Percentiles rank a stretch among this genome's conserved stretches.
These are phyloP conservation scores for Acipenser oxyrinchus DNA, from an alignment of 2,797 vertebrate species.

Conservation along the genomic window DNA sequence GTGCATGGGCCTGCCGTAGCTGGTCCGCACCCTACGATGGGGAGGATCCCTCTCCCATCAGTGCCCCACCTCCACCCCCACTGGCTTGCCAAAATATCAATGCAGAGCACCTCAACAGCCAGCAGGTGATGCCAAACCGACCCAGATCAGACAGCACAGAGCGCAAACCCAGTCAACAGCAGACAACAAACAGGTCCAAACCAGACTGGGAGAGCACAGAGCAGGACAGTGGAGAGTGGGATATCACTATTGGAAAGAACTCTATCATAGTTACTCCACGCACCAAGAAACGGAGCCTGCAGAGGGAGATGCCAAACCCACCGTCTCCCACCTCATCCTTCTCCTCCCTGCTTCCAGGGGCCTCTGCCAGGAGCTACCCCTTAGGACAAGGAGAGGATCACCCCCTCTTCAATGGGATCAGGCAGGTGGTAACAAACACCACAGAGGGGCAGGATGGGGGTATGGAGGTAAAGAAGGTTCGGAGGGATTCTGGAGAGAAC, in stretches of 20 bases:
- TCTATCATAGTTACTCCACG: conserved; percentile 71
- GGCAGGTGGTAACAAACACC: conserved; percentile 22
- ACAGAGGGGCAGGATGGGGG: conserved; percentile 50
- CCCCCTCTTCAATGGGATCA: conserved; percentile 61
- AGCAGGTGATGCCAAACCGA: conserved; percentile 14
- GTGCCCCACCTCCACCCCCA: conserved; percentile 40
- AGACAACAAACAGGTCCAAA: conserved; percentile 41
- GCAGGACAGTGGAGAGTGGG: conserved; percentile 70
- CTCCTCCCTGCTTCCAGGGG: conserved; percentile 24
- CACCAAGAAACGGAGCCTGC: conserved; percentile 83
- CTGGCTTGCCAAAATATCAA: conserved; percentile 35
- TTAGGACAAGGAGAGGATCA: conserved; percentile 36
- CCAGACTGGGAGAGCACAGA: conserved; percentile 63
- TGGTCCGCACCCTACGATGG: conserved; percentile 94
- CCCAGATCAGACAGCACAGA: conserved; percentile 16
- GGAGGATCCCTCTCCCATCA: conserved; percentile 68
- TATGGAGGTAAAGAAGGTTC: conserved; percentile 77
- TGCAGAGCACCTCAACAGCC: conserved; percentile 56
- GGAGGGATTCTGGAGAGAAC: conserved; percentile 57
- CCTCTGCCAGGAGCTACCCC: conserved; percentile 25
- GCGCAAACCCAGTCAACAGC: conserved; percentile 43
- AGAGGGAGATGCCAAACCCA: conserved; percentile 41
- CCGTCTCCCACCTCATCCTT: conserved; percentile 23
- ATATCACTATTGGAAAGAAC: conserved; percentile 58
- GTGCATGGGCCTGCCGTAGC: conserved; percentile 75